Percentiles rank a stretch among this genome's conserved stretches.
Conservation (phyloP, 2,113 vertebrate genomes). For the Pedetes capensis region DNA sequence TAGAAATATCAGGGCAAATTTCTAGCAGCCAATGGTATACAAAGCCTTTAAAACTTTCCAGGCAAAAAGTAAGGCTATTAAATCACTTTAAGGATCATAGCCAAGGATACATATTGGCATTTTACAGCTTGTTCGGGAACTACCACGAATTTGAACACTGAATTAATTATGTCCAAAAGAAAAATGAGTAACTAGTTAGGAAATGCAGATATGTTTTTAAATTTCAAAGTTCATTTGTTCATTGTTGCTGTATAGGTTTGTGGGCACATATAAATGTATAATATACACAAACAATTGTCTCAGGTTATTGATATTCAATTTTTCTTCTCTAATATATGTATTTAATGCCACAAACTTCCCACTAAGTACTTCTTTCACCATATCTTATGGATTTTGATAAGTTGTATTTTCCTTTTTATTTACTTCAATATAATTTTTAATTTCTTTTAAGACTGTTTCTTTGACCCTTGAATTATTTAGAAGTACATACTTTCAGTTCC, state of each 20-base stretch:
- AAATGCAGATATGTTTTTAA: background rate
- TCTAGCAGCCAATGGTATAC: background rate
- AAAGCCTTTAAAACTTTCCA: slow-evolving; percentile 18
- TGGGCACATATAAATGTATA: background rate
- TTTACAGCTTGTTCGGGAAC: background rate
- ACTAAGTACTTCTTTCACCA: background rate
- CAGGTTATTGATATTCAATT: background rate
- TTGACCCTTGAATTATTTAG: background rate
- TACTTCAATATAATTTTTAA: background rate
- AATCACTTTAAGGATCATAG: background rate
- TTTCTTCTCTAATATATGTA: background rate
- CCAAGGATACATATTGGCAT: slow-evolving; percentile 3
- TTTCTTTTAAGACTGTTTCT: background rate
- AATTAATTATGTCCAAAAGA: slow-evolving; percentile 26
- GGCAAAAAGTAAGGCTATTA: background rate
- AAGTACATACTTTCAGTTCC: background rate
- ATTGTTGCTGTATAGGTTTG: background rate
- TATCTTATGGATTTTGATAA: background rate
- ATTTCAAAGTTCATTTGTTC: background rate
- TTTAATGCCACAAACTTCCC: background rate
- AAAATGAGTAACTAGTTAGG: slow-evolving; percentile 36
- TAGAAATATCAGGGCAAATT: slow-evolving; percentile 11
- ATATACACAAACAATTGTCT: background rate
- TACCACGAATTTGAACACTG: background rate
- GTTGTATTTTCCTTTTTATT: background rate